Evolutionary conservation across 2,797 vertebrate genomes (phyloP), one percentile per base, ranked within the genome.

Genomic region (Thunnus albacares): DNA sequence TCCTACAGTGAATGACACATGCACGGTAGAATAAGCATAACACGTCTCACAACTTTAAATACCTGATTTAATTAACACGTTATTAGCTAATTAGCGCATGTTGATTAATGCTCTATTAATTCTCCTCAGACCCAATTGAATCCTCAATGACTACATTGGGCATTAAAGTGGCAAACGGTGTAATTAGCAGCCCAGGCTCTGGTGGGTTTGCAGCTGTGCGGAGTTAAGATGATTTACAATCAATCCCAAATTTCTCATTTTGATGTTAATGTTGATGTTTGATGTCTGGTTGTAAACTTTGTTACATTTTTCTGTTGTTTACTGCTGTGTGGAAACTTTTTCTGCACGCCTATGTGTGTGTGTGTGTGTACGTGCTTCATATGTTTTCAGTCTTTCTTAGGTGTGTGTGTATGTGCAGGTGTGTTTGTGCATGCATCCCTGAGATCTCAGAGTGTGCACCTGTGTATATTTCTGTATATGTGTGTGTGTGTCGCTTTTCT

Each of bases 61-160:
- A 85, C 87, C 92, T 91, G 26, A 93, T 95, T 95, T 95, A 95
- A 96, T 96, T 95, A 96, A 93, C 94, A 93, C 47, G 79, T 93
- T 94, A 95, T 95, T 94, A 95, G 93, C 90, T 95, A 95, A 96
- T 96, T 95, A 95, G 92, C 71, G 52, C 86, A 72, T 91, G 92
- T 92, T 96, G 91, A 96, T 95, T 94, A 94, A 96, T 90, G 95
- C 92, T 93, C 94, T 94, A 92, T 96, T 95, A 95, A 95, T 95
- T 91, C 91, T 92, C 84, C 90, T 79, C 83, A 89, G 94, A 92
- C 81, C 84, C 80, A 88, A 86, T 87, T 92, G 87, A 92, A 91
- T 90, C 81, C 92, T 93, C 91, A 79, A 85, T 87, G 91, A 88
- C 90, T 90, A 83, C 52, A 6, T 80, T 87, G 81, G 87, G 92